Evolutionary conservation across 2,113 vertebrate genomes (phyloP), one percentile per base, ranked within the genome.

Genomic region (Mormyrus lacerda): DNA sequence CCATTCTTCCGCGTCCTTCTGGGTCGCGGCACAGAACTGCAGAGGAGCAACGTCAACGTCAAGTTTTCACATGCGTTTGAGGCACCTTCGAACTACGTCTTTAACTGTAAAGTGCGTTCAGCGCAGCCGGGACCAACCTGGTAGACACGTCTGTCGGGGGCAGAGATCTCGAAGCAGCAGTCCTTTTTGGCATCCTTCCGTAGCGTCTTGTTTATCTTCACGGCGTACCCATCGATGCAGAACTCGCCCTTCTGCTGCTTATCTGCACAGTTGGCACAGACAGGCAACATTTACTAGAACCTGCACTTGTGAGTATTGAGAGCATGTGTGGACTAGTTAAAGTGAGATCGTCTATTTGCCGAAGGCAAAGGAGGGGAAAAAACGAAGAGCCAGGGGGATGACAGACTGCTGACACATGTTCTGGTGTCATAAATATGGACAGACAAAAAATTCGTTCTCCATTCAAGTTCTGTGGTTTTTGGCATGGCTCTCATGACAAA

Each of bases 161-260:
- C 98, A 0, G 95, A 96, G 93, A 99, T 96, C 96, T 99, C 98
- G 94, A 99, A 99, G 96, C 98, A 99, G 93, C 96, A 99, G 94
- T 99, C 98, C 93, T 98, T 99, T 96, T 98, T 99, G 47, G 93
- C 95, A 94, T 99, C 98, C 94, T 97, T 99, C 87, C 98, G 95
- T 31, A 99, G 95, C 61, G 91, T 95, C 96, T 92, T 97, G 96
- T 97, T 99, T 93, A 98, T 96, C 95, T 96, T 98, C 95, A 98
- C 96, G 8, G 83, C 89, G 93, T 99, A 99, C 55, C 98, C 98
- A 45, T 97, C 96, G 84, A 99, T 97, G 90, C 94, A 94, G 94
- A 99, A 99, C 95, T 97, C 98, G 73, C 98, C 98, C 95, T 99
- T 99, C 95, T 99, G 98, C 93, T 99, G 98, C 95, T 99, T 99